phyloP scores from a whole-genome alignment of 2,113 vertebrate genomes.

The Tyrannus savana region DNA sequence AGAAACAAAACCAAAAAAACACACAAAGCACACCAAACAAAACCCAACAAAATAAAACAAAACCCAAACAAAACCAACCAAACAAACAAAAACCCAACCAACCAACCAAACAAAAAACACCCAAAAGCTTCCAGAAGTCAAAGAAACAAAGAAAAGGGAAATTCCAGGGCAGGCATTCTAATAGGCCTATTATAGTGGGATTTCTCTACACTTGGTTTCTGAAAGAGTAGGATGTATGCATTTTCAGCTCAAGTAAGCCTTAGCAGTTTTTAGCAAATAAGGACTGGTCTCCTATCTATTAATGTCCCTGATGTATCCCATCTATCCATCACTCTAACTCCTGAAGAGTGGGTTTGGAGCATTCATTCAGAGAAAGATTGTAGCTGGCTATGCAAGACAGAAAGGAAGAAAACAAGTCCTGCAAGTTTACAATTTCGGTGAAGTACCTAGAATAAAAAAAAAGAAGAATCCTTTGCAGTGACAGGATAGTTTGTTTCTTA shows the following conservation, averaged over 20 bases:
- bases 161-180: neutral
- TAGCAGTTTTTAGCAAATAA: neutral
- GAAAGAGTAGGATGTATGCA: neutral
- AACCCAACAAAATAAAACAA: no score
- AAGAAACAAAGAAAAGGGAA: neutral
- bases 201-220: neutral
- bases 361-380: neutral
- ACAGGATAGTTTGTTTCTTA: neutral
- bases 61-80: no score
- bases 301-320: neutral
- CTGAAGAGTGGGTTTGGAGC: neutral
- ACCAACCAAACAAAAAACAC: neutral
- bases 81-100: no score
- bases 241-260: neutral
- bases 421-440: neutral
- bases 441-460: neutral
- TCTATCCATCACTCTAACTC: neutral
- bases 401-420: neutral
- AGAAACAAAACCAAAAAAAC: no score
- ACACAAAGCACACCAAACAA: no score
- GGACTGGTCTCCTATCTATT: neutral
- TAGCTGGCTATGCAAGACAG: neutral
- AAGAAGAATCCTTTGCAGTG: neutral
- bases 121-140: neutral
- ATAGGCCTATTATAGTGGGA: neutral